These are phyloP conservation scores for Myocastor coypus DNA, from an alignment of 2,113 vertebrate genomes.

Conservation along the genomic window DNA sequence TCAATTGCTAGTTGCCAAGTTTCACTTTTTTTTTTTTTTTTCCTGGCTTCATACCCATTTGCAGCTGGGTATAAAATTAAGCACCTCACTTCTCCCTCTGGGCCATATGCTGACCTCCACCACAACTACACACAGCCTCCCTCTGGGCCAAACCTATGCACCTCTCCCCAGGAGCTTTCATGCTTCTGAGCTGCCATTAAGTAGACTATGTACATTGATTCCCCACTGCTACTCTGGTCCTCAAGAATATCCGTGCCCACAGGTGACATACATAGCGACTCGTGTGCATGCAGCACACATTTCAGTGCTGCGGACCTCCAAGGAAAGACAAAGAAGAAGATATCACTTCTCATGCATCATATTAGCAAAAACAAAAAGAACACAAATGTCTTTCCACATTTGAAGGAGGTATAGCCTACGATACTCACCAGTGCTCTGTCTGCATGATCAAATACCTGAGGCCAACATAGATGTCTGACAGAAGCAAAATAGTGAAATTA, in stretches of 20 bases:
- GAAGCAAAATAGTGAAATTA: background rate
- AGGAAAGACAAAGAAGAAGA: background rate
- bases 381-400: background rate
- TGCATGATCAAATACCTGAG: background rate
- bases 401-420: background rate
- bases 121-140: background rate
- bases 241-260: background rate
- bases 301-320: background rate
- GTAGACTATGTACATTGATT: background rate
- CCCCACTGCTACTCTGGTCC: background rate
- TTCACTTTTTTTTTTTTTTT: background rate
- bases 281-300: background rate
- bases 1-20: background rate
- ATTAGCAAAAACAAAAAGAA: background rate
- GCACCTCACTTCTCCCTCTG: background rate
- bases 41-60: background rate
- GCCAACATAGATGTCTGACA: background rate
- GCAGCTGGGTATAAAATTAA: background rate
- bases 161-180: background rate
- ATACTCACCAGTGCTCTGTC: background rate
- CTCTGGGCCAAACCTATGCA: background rate
- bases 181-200: background rate
- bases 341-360: background rate
- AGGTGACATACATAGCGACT: background rate
- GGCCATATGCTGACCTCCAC: background rate